Percentiles rank a stretch among this genome's conserved stretches.
These are phyloP conservation scores for Dolichomitus sp. DNA, from an alignment of 2,888 invertebrate genomes.

Conservation along the genomic window DNA sequence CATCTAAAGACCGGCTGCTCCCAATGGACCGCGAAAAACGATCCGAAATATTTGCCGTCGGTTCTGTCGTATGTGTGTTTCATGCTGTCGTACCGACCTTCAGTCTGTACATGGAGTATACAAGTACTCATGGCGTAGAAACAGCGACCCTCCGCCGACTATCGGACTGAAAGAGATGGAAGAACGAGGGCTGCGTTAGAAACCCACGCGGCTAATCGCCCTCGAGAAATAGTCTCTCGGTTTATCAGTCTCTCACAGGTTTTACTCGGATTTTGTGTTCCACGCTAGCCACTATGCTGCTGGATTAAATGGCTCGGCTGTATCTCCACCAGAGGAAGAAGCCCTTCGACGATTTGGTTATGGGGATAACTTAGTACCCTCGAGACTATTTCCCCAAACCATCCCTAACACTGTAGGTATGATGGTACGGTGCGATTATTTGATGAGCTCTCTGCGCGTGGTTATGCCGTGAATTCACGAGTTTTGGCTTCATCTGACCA, in stretches of 20 bases:
- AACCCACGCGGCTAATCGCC: conserved; percentile 66
- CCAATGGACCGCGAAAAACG: conserved; percentile 84
- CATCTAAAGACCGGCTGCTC: conserved; percentile 82
- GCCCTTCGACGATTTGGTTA: conserved; percentile 44
- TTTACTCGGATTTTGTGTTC: conserved; percentile 55
- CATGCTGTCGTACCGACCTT: conserved; percentile 66
- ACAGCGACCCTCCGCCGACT: conserved; percentile 41
- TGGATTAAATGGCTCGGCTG: conserved; percentile 55
- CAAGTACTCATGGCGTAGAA: background rate
- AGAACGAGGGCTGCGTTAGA: conserved; percentile 57
- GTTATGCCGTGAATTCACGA: conserved; percentile 12
- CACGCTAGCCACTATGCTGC: conserved; percentile 11
- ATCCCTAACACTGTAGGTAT: background rate
- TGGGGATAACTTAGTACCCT: conserved; percentile 36
- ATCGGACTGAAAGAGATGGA: conserved; percentile 43
- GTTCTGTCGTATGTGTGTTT: conserved; percentile 45
- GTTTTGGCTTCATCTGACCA: background rate
- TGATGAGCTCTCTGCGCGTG: conserved; percentile 30
- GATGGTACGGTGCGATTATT: conserved; percentile 35
- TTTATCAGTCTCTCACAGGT: conserved; percentile 65
- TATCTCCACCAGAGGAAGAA: conserved; percentile 32
- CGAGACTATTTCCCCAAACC: conserved; percentile 18
- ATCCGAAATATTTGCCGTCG: conserved; percentile 78
- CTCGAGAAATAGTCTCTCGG: conserved; percentile 66
- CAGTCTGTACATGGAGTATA: conserved; percentile 36